phyloP scores from a whole-genome alignment of 2,797 vertebrate genomes.

The Geotrypetes seraphini region DNA sequence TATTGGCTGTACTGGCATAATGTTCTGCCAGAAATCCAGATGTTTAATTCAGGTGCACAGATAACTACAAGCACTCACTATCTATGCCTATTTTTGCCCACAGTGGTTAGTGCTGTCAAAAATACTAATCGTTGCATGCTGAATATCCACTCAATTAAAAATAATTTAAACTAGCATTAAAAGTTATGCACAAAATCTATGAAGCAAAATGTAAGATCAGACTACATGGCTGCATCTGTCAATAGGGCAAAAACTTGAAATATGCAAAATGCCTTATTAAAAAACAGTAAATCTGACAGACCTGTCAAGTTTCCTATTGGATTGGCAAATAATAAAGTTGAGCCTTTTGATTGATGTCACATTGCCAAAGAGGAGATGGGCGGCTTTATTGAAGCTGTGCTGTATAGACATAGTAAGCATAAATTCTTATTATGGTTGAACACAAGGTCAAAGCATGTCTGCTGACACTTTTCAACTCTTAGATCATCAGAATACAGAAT shows the following conservation, averaged over 20 bases:
- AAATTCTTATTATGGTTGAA: slow-evolving; percentile 67
- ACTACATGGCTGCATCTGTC: slow-evolving; percentile 14
- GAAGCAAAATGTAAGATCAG: slow-evolving; percentile 1
- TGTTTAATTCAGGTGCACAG: no score
- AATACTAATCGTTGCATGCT: no score
- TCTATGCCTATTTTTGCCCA: no score
- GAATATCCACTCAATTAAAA: no score
- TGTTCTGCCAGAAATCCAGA: no score
- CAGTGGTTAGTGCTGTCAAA: no score
- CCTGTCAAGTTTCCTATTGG: slow-evolving; percentile 34
- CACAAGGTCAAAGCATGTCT: slow-evolving; percentile 55
- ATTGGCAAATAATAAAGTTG: slow-evolving; percentile 38
- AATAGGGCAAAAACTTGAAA: slow-evolving; percentile 27
- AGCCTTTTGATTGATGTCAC: slow-evolving; percentile 33
- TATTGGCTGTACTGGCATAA: no score
- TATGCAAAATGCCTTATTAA: slow-evolving; percentile 32
- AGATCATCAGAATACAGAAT: slow-evolving; percentile 60
- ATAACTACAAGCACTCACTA: no score
- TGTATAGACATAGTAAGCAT: slow-evolving; percentile 51
- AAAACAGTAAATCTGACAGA: slow-evolving; percentile 23
- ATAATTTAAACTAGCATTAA: no score
- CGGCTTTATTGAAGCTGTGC: slow-evolving; percentile 41
- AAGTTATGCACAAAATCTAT: no score
- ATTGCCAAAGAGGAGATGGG: slow-evolving; percentile 40
- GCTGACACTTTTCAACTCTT: slow-evolving; percentile 53